Percentiles rank a stretch among this genome's conserved stretches.
phyloP scores from a whole-genome alignment of 2,113 vertebrate species.

The Bubo bubo region DNA sequence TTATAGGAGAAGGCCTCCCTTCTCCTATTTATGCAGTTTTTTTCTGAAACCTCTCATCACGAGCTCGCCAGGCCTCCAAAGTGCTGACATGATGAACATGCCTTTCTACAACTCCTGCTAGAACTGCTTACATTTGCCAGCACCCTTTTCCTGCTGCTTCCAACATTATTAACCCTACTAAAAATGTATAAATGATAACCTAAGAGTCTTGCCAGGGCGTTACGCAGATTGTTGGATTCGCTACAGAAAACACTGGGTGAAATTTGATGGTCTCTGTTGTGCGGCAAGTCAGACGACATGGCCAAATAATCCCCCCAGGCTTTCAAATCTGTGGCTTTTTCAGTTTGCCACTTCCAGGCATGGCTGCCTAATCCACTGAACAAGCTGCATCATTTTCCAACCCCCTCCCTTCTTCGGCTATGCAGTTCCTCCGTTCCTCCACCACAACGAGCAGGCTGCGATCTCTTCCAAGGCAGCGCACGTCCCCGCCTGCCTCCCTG shows the following conservation, averaged over 20 bases:
- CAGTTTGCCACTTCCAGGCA: slow-evolving; percentile 25
- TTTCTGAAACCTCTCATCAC: slow-evolving; percentile 5
- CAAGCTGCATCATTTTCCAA: slow-evolving; percentile 41
- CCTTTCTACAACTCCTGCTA: slow-evolving; percentile 1
- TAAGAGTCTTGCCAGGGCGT: neutral
- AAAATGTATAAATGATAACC: neutral
- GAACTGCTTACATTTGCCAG: neutral
- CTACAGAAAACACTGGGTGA: neutral
- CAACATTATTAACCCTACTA: neutral
- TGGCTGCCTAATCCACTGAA: slow-evolving; percentile 9
- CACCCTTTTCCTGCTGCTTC: neutral
- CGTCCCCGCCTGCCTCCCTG: neutral
- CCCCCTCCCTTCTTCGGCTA: neutral
- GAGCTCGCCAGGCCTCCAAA: neutral
- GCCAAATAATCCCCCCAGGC: neutral
- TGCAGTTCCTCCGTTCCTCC: neutral
- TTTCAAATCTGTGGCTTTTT: neutral
- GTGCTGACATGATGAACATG: neutral
- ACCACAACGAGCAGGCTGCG: neutral
- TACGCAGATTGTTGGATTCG: neutral
- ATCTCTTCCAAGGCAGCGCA: slow-evolving; percentile 46
- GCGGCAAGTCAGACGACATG: neutral
- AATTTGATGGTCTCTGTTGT: neutral
- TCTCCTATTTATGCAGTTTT: neutral
- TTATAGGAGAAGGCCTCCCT: neutral